Evolutionary conservation across 1,140 invertebrate species (phyloP), one percentile per base, ranked within the genome.

Genomic region (Polypedilum pembai): DNA sequence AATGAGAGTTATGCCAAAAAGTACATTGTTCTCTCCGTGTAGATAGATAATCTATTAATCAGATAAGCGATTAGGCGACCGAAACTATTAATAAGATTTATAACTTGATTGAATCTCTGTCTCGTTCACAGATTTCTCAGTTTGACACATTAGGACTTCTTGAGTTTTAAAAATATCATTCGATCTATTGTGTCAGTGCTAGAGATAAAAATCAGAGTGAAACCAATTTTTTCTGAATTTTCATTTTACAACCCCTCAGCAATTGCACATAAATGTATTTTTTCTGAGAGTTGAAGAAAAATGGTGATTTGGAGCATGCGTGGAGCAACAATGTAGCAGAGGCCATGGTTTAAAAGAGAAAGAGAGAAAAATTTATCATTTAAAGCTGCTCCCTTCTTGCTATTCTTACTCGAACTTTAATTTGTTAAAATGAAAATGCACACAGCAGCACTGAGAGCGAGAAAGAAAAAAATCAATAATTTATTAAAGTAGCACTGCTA

Each of bases 21-120:
- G n/a, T n/a, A n/a, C n/a, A n/a, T n/a, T n/a, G n/a, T n/a, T n/a
- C n/a, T n/a, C n/a, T n/a, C n/a, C n/a, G n/a, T n/a, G n/a, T 69
- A 69, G 65, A 69, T 69, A 69, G 65, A 69, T 69, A 20, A 69
- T 69, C 65, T 69, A 69, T 69, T 10, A n/a, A 69, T 21, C 17
- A 69, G 65, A 18, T 18, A 69, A 20, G n/a, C 45, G 20, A 69
- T 69, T 18, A 69, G 45, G 10, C 10, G 45, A 3, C 10, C n/a
- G 10, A 15, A 56, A 17, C 45, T 69, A 69, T 69, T 69, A 69
- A 69, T 69, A 69, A 69, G 65, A 69, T 69, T 69, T 69, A 69
- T 69, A 69, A 18, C 65, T 8, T 69, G 65, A 69, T 69, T 69
- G 65, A 21, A 56, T 56, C 45, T 56, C n/a, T 56, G n/a, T 56